Evolutionary conservation across 2,797 vertebrate species (phyloP).

Genomic region (Pampus argenteus): DNA sequence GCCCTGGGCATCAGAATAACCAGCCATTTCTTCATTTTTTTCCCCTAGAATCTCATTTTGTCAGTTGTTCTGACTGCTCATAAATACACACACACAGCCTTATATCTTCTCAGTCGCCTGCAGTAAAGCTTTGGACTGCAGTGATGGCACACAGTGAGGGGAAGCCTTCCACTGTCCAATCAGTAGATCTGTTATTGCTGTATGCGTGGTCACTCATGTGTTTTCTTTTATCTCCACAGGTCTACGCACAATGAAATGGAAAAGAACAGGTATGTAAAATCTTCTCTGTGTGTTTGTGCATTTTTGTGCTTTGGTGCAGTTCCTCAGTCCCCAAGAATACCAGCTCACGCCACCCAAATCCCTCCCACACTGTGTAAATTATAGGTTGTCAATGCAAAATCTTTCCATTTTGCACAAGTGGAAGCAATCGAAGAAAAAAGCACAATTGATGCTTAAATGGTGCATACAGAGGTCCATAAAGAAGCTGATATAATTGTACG

Average conservation of each 20-base stretch:
- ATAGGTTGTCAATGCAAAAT: background rate
- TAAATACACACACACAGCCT: slow-evolving; percentile 62
- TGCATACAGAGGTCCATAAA: background rate
- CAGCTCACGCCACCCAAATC: background rate
- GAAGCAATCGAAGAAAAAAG: background rate
- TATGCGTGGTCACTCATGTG: slow-evolving; percentile 45
- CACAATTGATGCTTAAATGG: background rate
- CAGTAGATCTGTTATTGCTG: slow-evolving; percentile 31
- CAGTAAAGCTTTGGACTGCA: slow-evolving; percentile 46
- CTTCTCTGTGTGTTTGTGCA: background rate
- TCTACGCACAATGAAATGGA: slow-evolving; percentile 99
- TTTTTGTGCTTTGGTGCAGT: background rate
- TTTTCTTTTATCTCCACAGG: slow-evolving; percentile 82
- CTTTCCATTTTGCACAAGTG: background rate
- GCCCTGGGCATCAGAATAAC: slow-evolving; percentile 36
- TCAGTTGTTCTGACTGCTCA: slow-evolving; percentile 46
- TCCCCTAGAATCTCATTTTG: slow-evolving; percentile 53
- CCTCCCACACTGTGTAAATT: slow-evolving; percentile 7
- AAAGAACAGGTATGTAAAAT: slow-evolving; percentile 92
- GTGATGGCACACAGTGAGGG: slow-evolving; percentile 24
- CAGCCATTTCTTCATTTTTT: slow-evolving; percentile 35
- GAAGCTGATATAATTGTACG: too few relatives aligned
- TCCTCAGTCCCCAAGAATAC: slow-evolving; percentile 1
- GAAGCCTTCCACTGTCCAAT: slow-evolving; percentile 36
- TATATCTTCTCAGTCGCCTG: slow-evolving; percentile 45